Evolutionary conservation across 2,797 vertebrate genomes (phyloP).

Genomic region (Epinephelus coioides): DNA sequence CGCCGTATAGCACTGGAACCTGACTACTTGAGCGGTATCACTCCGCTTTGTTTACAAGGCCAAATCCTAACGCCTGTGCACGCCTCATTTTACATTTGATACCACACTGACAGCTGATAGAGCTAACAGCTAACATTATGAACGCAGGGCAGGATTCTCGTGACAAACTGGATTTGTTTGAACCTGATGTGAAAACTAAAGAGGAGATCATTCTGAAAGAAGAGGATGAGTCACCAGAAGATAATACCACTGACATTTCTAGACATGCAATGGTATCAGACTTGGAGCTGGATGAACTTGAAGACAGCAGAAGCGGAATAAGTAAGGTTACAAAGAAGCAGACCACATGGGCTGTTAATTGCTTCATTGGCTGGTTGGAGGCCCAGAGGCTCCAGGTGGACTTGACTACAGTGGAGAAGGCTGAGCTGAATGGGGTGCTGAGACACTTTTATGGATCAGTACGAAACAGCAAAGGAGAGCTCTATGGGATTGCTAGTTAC

Average conservation of each 20-base stretch:
- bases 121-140: slow-evolving; percentile 29
- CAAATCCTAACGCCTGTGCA: not conserved
- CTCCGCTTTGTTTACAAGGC: slow-evolving; percentile 28
- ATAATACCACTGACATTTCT: slow-evolving; percentile 14
- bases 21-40: slow-evolving; percentile 6
- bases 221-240: slow-evolving; percentile 18
- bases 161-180: not conserved
- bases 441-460: slow-evolving; percentile 43
- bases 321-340: slow-evolving; percentile 35
- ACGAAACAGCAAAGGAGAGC: slow-evolving; percentile 39
- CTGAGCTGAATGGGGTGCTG: slow-evolving; percentile 34
- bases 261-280: slow-evolving; percentile 37
- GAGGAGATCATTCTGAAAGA: slow-evolving; percentile 23
- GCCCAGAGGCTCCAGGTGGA: slow-evolving; percentile 38
- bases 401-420: slow-evolving; percentile 11
- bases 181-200: not conserved
- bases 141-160: not conserved
- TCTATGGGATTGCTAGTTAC: slow-evolving; percentile 44
- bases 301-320: slow-evolving; percentile 21
- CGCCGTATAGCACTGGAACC: not conserved
- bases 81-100: not conserved
- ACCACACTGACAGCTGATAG: not conserved
- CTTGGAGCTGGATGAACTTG: slow-evolving; percentile 41
- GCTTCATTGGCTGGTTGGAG: slow-evolving; percentile 40
- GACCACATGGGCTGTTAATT: slow-evolving; percentile 34